A percentile compares a stretch with the other conserved stretches of the same genome.
Conservation (phyloP, 2,113 vertebrate species). For the Dasypus novemcinctus region DNA sequence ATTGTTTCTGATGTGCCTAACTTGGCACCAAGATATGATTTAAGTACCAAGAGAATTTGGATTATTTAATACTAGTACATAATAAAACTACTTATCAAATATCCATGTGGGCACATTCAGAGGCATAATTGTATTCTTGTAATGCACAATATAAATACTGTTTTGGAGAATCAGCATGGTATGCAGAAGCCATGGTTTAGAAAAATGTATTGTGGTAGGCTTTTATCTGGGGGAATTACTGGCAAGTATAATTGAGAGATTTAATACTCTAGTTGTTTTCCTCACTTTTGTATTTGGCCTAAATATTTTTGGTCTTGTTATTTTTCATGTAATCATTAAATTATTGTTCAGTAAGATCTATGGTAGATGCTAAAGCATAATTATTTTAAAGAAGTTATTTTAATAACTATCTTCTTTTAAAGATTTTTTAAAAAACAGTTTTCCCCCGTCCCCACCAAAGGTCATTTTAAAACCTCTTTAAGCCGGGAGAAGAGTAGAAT, state of each 20-base stretch:
- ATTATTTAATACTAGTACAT: conserved; percentile 72
- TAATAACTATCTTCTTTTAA: conserved; percentile 38
- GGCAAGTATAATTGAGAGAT: conserved; percentile 47
- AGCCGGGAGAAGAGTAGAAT: background rate
- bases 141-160: conserved; percentile 70
- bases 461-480: background rate
- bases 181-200: conserved; percentile 55
- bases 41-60: conserved; percentile 70
- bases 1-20: conserved; percentile 47
- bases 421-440: conserved; percentile 8
- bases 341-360: background rate
- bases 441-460: background rate
- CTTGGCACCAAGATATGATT: conserved; percentile 62
- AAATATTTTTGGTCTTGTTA: conserved; percentile 9
- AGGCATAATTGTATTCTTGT: conserved; percentile 71
- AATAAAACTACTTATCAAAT: conserved; percentile 72
- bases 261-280: conserved; percentile 62
- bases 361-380: background rate
- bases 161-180: conserved; percentile 64
- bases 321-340: background rate
- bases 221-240: conserved; percentile 74
- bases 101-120: conserved; percentile 75
- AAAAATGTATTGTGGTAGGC: conserved; percentile 66
- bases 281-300: conserved; percentile 51
- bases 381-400: conserved; percentile 31